Evolutionary conservation across 2,888 invertebrate species (phyloP), one percentile per base, ranked within the genome.

Genomic region (Mesochorus sp.): DNA sequence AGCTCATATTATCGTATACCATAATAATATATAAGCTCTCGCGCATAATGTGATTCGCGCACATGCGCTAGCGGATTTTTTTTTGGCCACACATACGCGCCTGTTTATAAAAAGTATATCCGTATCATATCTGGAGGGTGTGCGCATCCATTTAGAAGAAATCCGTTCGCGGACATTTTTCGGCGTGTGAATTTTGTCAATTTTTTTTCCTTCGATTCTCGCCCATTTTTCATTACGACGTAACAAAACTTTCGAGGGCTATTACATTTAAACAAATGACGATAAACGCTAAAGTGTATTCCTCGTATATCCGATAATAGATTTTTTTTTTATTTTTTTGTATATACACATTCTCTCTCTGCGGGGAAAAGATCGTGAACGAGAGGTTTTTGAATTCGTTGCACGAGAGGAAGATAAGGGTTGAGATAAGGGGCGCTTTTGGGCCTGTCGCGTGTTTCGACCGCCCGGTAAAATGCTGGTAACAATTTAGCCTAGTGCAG

Each of bases 401-500:
- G 24, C 14, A 12, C 34, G 39, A 31, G 19, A 53, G 53, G 21
- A 10, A 19, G 66, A 67, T 55, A 71, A 66, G 47, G 66, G 62
- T 34, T 44, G 19, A 42, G 26, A 31, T 75, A 71, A 71, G n/a
- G n/a, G n/a, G n/a, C n/a, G n/a, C n/a, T 59, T 71, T 73, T 55
- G n/a, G n/a, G n/a, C 53, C 55, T 24, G 12, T 64, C 62, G 70
- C 64, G 47, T 62, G 70, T 17, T 31, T 51, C 70, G 76, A 76
- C 70, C 70, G 68, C 64, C 64, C 76, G 47, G 68, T 47, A 8
- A 76, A 76, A 49, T 31, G 34, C 39, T 82, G 83, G 82, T 80
- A 83, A 84, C 85, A 84, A 85, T 85, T 85, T 87, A 83, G 83
- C 67, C 82, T 85, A 84, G 84, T 73, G 80, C 78, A 74, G 76